A percentile compares a stretch with the other conserved stretches of the same genome.
Evolutionary conservation across 2,113 vertebrate genomes (phyloP).

Genomic region (western clawed frog (Xenopus tropicalis)): UCB_Xtro_10.0 CM004444.2:136798001-136798500

Average conservation of each 20-base stretch:
- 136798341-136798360: no score
- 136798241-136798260: constrained; percentile 14
- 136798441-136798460: no score
- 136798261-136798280: constrained; percentile 3
- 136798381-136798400: no score
- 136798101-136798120: constrained; percentile 42
- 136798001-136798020: constrained; percentile 26
- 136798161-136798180: constrained; percentile 40
- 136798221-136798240: constrained; percentile 22
- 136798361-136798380: no score
- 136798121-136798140: constrained; percentile 22
- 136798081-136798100: constrained; percentile 32
- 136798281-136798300: constrained; percentile 14
- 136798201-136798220: constrained; percentile 50
- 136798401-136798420: no score
- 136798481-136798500: no score
- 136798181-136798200: constrained; percentile 30
- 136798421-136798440: no score
- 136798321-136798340: no score
- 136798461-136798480: no score
- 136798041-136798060: background rate
- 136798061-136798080: constrained; percentile 15
- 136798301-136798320: background rate
- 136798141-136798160: constrained; percentile 45
- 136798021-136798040: background rate